phyloP scores from a whole-genome alignment of 2,888 invertebrate species.

The Omphaloscelis lunosa region DNA sequence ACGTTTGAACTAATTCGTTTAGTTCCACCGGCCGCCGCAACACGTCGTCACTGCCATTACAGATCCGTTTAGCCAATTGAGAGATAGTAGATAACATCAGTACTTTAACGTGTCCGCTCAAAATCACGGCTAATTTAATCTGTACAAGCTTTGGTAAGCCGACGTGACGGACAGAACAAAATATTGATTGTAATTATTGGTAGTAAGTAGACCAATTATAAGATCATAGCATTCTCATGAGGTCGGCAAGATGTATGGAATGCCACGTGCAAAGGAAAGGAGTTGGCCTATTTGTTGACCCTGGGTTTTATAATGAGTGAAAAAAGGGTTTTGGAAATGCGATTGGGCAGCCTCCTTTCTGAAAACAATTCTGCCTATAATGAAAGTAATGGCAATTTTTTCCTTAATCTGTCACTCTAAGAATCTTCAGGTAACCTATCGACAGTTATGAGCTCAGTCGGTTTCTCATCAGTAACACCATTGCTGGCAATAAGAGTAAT shows the following conservation, averaged over 20 bases:
- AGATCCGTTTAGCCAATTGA: constrained; percentile 59
- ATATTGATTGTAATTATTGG: constrained; percentile 21
- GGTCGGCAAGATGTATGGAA: not conserved
- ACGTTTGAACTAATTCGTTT: constrained; percentile 63
- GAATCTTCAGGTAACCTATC: not conserved
- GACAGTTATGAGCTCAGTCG: too few species aligned
- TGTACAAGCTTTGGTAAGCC: constrained; percentile 35
- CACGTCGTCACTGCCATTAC: constrained; percentile 33
- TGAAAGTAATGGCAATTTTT: not conserved
- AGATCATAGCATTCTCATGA: constrained; percentile 39
- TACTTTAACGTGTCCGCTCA: constrained; percentile 53
- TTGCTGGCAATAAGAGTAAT: not conserved
- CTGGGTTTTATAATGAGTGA: too few species aligned
- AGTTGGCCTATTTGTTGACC: not conserved
- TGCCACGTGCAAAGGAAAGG: not conserved
- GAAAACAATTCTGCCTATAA: not conserved
- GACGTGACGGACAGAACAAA: constrained; percentile 28
- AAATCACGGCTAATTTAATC: constrained; percentile 53
- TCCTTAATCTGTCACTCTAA: not conserved
- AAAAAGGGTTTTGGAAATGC: not conserved
- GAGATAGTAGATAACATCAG: constrained; percentile 63
- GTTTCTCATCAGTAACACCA: too few species aligned
- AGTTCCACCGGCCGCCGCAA: constrained; percentile 26
- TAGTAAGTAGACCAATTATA: not conserved
- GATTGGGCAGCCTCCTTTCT: not conserved